Evolutionary conservation across 2,888 invertebrate species (phyloP).

Genomic region (Cephus nigrinus): DNA sequence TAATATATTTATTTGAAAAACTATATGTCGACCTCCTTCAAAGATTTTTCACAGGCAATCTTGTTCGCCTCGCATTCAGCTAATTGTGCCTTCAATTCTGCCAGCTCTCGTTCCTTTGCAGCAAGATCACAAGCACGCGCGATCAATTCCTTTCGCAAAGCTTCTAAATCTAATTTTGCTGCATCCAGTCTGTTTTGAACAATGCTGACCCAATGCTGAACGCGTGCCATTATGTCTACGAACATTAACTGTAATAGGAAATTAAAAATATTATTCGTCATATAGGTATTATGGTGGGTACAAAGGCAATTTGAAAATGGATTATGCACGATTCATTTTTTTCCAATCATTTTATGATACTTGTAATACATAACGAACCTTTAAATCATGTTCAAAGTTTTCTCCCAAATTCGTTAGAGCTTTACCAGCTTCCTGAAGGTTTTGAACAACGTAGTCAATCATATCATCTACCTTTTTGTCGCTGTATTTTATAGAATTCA

Average conservation of each 20-base stretch:
- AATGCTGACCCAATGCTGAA: slow-evolving; percentile 48
- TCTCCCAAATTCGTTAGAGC: slow-evolving; percentile 49
- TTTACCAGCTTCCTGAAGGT: slow-evolving; percentile 55
- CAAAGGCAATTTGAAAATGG: neutral
- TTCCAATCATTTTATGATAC: slow-evolving; percentile 9
- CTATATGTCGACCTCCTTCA: slow-evolving; percentile 26
- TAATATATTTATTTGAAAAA: neutral
- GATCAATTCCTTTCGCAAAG: slow-evolving; percentile 42
- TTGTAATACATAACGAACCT: slow-evolving; percentile 43
- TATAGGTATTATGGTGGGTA: neutral
- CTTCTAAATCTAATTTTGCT: slow-evolving; percentile 39
- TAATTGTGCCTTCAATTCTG: slow-evolving; percentile 26
- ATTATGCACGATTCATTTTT: neutral
- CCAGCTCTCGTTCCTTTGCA: slow-evolving; percentile 30
- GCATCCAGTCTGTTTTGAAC: slow-evolving; percentile 48
- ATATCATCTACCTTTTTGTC: slow-evolving; percentile 55
- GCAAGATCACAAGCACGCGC: slow-evolving; percentile 32
- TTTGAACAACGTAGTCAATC: slow-evolving; percentile 52
- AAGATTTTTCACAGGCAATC: slow-evolving; percentile 26
- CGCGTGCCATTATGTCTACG: slow-evolving; percentile 49
- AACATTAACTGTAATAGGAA: slow-evolving; percentile 44
- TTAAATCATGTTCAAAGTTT: slow-evolving; percentile 59
- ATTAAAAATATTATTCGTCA: neutral
- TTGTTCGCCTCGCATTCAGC: slow-evolving; percentile 26
- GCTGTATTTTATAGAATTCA: slow-evolving; percentile 28